Conservation (phyloP, 1,140 invertebrate species). For the Drosophila kepulauana region DNA sequence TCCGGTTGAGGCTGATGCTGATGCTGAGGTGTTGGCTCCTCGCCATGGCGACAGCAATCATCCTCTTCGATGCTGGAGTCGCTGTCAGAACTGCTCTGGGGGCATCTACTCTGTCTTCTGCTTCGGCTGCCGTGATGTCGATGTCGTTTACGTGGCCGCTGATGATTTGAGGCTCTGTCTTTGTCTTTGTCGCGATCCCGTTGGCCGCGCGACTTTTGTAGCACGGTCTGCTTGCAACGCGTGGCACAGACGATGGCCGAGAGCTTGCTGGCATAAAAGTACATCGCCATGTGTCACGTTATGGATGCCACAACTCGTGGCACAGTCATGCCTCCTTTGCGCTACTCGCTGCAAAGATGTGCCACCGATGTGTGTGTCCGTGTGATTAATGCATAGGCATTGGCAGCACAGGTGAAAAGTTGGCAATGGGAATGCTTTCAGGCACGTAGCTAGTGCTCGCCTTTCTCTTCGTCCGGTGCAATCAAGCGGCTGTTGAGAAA, state of each 20-base stretch:
- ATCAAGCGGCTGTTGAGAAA: conserved; percentile 19
- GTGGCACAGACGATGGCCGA: conserved; percentile 84
- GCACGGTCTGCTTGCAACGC: conserved; percentile 80
- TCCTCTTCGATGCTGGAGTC: conserved; percentile 22
- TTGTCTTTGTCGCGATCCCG: conserved; percentile 85
- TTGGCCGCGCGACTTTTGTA: conserved; percentile 85
- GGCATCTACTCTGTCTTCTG: conserved; percentile 34
- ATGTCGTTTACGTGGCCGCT: conserved; percentile 44
- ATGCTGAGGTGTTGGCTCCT: background rate
- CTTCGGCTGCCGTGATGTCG: conserved; percentile 28
- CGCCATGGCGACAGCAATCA: conserved; percentile 12
- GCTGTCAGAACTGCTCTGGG: conserved; percentile 29
- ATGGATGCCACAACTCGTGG: conserved; percentile 56
- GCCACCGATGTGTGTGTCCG: background rate
- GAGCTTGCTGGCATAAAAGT: conserved; percentile 85
- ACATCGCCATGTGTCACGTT: conserved; percentile 85
- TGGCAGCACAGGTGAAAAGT: conserved; percentile 16
- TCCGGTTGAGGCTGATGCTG: conserved; percentile 19
- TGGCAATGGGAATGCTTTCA: conserved; percentile 1
- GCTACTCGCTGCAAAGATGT: background rate
- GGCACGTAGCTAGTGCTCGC: conserved; percentile 7
- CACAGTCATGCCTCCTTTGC: conserved; percentile 60
- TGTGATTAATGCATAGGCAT: conserved; percentile 30
- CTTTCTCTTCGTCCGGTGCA: conserved; percentile 2
- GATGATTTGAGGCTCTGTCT: conserved; percentile 26